phyloP scores from a whole-genome alignment of 2,797 vertebrate genomes.

The Falco cherrug region DNA sequence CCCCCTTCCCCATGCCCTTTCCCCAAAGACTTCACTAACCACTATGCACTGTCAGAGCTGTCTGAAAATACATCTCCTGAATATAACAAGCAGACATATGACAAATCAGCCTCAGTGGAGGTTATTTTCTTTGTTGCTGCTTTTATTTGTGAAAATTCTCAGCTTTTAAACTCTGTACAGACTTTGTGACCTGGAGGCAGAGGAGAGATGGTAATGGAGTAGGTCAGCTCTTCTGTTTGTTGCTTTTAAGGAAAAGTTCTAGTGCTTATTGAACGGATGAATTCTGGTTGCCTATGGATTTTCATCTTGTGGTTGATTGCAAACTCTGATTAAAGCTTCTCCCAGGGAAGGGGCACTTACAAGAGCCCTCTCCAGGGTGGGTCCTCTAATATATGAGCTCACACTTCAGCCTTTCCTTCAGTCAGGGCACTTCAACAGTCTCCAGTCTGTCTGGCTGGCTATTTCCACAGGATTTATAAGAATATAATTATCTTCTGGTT shows the following conservation, averaged over 20 bases:
- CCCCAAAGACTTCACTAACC: not conserved
- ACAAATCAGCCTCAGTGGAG: not conserved
- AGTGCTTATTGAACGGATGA: constrained; percentile 4
- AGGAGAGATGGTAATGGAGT: not conserved
- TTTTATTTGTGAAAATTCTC: constrained; percentile 39
- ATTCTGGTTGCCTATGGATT: not conserved
- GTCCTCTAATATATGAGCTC: not conserved
- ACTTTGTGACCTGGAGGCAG: not conserved
- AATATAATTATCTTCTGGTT: not conserved
- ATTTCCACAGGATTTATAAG: not conserved
- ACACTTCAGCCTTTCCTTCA: not conserved
- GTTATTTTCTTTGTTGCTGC: not conserved
- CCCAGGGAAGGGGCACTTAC: not conserved
- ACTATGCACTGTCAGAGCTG: not conserved
- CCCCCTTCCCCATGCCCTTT: not conserved
- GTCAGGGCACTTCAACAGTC: not conserved
- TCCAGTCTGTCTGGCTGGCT: not conserved
- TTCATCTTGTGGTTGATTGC: not conserved
- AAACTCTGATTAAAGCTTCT: constrained; percentile 12
- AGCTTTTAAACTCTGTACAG: constrained; percentile 17
- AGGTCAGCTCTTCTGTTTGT: not conserved
- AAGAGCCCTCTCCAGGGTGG: not conserved
- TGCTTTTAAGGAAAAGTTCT: not conserved
- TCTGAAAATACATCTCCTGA: not conserved
- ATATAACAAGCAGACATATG: not conserved